A percentile compares a stretch with the other conserved stretches of the same genome.
phyloP scores from a whole-genome alignment of 2,113 vertebrate genomes.

The Phrynocephalus versicolor region DNA sequence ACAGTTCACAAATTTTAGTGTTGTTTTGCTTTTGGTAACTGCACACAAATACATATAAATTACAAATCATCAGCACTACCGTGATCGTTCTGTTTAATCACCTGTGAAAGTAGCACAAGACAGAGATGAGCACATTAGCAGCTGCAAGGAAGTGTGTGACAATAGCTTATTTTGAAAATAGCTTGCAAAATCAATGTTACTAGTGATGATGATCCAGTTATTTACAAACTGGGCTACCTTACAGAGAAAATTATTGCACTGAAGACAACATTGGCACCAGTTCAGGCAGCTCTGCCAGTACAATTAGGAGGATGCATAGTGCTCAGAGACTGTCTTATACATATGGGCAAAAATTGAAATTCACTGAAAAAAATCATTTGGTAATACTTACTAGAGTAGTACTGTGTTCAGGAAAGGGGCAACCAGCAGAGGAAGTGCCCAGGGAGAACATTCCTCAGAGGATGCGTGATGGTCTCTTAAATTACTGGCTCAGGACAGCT shows the following conservation, averaged over 20 bases:
- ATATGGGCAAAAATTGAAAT: background rate
- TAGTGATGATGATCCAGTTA: background rate
- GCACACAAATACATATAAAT: constrained; percentile 12
- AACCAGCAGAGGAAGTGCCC: too few relatives aligned
- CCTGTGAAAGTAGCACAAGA: constrained; percentile 6
- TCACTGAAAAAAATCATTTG: too few relatives aligned
- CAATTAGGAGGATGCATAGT: background rate
- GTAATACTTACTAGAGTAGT: too few relatives aligned
- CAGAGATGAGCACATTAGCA: constrained; percentile 13
- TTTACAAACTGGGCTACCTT: background rate
- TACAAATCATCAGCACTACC: background rate
- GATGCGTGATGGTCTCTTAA: too few relatives aligned
- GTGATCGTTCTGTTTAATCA: constrained; percentile 16
- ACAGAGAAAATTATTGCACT: background rate
- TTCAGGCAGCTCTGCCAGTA: background rate
- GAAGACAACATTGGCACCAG: background rate
- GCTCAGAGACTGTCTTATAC: background rate
- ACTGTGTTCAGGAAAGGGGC: too few relatives aligned
- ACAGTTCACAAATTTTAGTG: background rate
- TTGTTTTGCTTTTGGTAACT: background rate
- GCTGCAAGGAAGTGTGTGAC: background rate
- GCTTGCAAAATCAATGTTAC: constrained; percentile 25
- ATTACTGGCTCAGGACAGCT: too few relatives aligned
- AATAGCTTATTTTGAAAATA: constrained; percentile 8
- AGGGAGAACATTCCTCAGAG: too few relatives aligned